Percentiles rank a stretch among this genome's conserved stretches.
Evolutionary conservation across 2,113 vertebrate species (phyloP).

Genomic region (Mastomys coucha): DNA sequence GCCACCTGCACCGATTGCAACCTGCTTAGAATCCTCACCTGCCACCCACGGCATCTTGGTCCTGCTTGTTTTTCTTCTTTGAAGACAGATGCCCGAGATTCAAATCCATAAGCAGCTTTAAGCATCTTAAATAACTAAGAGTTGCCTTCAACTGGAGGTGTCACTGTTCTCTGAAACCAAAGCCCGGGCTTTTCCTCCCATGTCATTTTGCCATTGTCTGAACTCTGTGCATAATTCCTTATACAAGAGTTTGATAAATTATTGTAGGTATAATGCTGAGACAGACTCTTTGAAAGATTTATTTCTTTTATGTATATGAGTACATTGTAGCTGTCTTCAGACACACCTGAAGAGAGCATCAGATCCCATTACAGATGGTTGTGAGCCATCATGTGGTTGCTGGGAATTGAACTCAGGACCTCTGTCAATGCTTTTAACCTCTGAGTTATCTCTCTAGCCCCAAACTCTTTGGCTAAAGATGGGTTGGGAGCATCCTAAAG

Average conservation of each 20-base stretch:
- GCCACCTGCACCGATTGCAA: constrained; percentile 49
- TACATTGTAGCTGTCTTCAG: no score
- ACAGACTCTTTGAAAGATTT: not conserved
- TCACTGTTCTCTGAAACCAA: not conserved
- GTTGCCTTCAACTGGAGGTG: constrained; percentile 37
- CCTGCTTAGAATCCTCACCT: constrained; percentile 57
- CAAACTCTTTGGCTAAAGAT: not conserved
- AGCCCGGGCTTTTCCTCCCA: constrained; percentile 16
- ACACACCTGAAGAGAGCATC: no score
- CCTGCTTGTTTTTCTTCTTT: constrained; percentile 69
- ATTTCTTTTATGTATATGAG: no score
- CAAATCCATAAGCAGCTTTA: constrained; percentile 53
- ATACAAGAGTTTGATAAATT: not conserved
- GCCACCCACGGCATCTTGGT: constrained; percentile 49
- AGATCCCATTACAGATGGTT: no score
- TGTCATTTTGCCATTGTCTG: constrained; percentile 21
- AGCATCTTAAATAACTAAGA: constrained; percentile 63
- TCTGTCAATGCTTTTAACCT: no score
- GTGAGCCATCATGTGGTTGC: no score
- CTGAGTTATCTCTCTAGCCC: no score
- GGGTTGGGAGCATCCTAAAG: not conserved
- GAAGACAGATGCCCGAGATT: constrained; percentile 67
- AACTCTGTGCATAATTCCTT: constrained; percentile 20
- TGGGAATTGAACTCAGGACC: no score
- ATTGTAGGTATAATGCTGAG: not conserved